Evolutionary conservation across 1,140 invertebrate genomes (phyloP), one percentile per base, ranked within the genome.

Genomic region (Drosophila pruinosa): DNA sequence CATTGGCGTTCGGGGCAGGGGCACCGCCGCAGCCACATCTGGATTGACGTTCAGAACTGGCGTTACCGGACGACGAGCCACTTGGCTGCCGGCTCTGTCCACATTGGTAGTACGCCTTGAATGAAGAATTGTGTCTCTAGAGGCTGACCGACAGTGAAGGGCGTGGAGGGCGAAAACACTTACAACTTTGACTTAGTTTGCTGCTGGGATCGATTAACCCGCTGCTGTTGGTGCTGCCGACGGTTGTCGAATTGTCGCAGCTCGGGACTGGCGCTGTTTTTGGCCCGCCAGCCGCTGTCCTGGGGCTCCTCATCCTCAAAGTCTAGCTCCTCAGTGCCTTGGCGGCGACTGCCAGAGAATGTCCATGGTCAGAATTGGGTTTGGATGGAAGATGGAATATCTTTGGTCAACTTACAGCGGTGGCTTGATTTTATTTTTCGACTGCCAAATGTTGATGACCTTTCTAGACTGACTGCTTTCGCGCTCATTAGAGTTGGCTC

Each of bases 1-100:
- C 63, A 90, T 88, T 4, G 89, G 89, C 57, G 89, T 90, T 43
- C 89, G 75, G 22, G 89, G 89, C 78, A 88, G 52, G 17, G 89
- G 89, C 58, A 72, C 43, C 26, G 89, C 89, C 19, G 78, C 78
- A 31, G 82, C 78, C 28, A 86, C 65, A 72, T 90, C 85, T 15
- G 89, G 72, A 65, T 86, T 80, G 4, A 78, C 81, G 34, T 62
- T 75, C 34, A 90, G 68, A 17, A 85, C 78, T n/a, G 89, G 89
- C 56, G 89, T 90, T 26, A 90, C 62, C 17, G 89, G 82, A 26
- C 89, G 89, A 62, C 89, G 85, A 17, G 63, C 43, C 39, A 52
- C 22, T 41, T 89, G 70, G 31, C 72, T 83, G 56, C 81, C 70
- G 58, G 77, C 78, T 86, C 81, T 81, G 43, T 86, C 81, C 82